Conservation (phyloP, 2,888 invertebrate genomes). For the Poecilus cupreus region DNA sequence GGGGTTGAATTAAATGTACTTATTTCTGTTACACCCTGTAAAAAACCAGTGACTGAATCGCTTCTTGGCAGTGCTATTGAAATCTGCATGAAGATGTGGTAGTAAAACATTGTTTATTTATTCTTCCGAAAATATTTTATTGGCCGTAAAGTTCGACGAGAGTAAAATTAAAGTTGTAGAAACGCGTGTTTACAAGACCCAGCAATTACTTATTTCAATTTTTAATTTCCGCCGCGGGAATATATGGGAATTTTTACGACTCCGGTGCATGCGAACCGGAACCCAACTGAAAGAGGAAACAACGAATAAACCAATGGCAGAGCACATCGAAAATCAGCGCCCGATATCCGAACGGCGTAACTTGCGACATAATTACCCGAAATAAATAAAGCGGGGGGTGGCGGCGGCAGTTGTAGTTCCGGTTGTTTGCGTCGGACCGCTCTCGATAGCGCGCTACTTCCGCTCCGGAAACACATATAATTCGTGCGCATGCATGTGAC, state of each 20-base stretch:
- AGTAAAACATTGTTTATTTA: no score
- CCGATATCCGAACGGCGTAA: constrained; percentile 18
- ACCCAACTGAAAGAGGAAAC: constrained; percentile 10
- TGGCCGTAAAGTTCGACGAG: background rate
- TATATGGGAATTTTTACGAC: constrained; percentile 34
- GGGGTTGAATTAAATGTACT: no score
- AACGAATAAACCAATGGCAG: constrained; percentile 29
- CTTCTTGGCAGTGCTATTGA: no score
- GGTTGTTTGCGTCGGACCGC: constrained; percentile 22
- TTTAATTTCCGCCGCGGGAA: constrained; percentile 31
- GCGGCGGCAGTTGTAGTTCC: constrained; percentile 1
- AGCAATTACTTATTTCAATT: constrained; percentile 32
- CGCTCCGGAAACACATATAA: constrained; percentile 48
- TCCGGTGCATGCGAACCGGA: constrained; percentile 21
- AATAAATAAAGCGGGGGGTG: constrained; percentile 36
- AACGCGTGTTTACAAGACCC: background rate
- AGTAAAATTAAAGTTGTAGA: background rate
- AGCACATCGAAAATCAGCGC: constrained; percentile 39
- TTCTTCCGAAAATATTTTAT: no score
- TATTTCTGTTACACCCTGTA: no score
- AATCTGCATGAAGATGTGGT: no score
- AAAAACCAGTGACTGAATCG: no score
- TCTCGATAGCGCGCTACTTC: constrained; percentile 34
- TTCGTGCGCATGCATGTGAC: constrained; percentile 40
- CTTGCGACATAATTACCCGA: constrained; percentile 38